These are phyloP conservation scores for Hylaea fasciaria DNA, from an alignment of 2,888 invertebrate genomes.

Conservation along the genomic window DNA sequence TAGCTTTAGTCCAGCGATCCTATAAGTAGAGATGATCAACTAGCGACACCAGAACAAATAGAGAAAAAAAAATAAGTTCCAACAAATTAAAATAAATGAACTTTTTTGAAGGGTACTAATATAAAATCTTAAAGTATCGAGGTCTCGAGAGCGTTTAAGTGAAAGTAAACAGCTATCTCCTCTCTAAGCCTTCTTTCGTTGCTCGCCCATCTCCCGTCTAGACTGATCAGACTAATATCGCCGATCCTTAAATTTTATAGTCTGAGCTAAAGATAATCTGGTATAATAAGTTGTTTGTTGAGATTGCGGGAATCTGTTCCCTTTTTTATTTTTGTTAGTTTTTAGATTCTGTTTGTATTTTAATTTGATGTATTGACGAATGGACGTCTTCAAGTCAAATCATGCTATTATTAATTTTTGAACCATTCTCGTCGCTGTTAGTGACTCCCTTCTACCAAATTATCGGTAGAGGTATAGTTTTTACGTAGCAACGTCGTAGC, in stretches of 20 bases:
- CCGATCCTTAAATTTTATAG: conserved; percentile 13
- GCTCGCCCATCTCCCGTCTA: conserved; percentile 21
- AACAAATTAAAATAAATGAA: neutral
- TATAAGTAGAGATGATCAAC: too few species aligned
- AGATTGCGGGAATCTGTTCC: neutral
- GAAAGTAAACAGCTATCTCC: conserved; percentile 21
- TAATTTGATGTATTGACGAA: too few species aligned
- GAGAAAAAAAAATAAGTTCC: too few species aligned
- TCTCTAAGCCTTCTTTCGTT: conserved; percentile 20
- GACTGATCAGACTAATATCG: conserved; percentile 19
- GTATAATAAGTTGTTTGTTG: conserved; percentile 7
- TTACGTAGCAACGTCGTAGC: too few species aligned
- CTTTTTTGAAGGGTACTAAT: conserved; percentile 6
- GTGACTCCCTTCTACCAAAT: too few species aligned
- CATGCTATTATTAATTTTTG: too few species aligned
- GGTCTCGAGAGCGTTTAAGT: neutral
- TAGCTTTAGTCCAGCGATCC: too few species aligned
- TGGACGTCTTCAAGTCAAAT: too few species aligned
- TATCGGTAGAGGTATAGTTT: too few species aligned
- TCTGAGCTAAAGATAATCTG: conserved; percentile 2
- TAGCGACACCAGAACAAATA: too few species aligned
- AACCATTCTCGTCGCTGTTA: too few species aligned
- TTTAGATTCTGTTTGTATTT: too few species aligned
- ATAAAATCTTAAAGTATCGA: conserved; percentile 7
- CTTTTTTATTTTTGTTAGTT: neutral